Evolutionary conservation across 2,888 invertebrate genomes (phyloP), one percentile per base, ranked within the genome.

Genomic region (Heliconius ismenius): DNA sequence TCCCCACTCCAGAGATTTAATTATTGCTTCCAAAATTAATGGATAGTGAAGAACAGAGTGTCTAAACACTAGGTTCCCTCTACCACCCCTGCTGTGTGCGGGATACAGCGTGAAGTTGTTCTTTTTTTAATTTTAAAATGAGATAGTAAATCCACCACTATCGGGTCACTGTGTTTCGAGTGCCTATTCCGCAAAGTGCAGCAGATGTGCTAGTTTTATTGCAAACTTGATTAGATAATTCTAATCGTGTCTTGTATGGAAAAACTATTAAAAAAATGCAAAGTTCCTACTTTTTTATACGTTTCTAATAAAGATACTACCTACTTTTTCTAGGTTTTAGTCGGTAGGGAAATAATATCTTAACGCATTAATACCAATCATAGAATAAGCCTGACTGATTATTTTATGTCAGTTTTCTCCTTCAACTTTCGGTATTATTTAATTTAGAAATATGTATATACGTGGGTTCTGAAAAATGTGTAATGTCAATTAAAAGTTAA

Each of bases 401-500:
- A 28, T 69, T 72, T 39, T 68, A 26, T 49, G 39, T 43, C 73
- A 63, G 21, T 49, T 63, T 49, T 74, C 54, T 65, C 54, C 49
- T 65, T 64, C 26, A 39, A 49, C 21, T 64, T 43, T 64, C 7
- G 21, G 24, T 64, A 43, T 54, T n/a, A n/a, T n/a, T n/a, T n/a
- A 62, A 64, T 72, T n/a, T 39, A 68, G 15, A 26, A 21, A 58
- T 39, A 9, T 76, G 2, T 39, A 24, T 9, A 10, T 49, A 54
- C 54, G 72, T 26, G 32, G n/a, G 9, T 39, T 64, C 39, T 64
- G 58, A n/a, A 54, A 13, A 69, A 74, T 77, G 74, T 74, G 77
- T 77, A 77, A 63, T 63, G 68, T 26, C 68, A 76, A 78, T 76
- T 78, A 74, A 70, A 74, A 32, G 64, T 58, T 39, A 76, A 76